Conservation (phyloP, 2,797 vertebrate species). For the Leptatherina wallacei region DNA sequence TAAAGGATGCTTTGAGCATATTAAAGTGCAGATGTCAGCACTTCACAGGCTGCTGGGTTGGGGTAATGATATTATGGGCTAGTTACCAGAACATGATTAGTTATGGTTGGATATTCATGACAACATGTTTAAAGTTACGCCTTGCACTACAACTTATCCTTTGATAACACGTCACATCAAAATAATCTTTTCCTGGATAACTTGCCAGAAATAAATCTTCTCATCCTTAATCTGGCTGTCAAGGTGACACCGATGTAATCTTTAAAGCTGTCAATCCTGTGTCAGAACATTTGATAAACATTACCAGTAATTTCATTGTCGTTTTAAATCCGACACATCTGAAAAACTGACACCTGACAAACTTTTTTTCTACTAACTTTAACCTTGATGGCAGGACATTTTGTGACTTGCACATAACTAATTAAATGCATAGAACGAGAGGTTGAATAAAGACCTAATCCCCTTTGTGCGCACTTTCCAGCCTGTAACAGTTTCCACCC, state of each 20-base stretch:
- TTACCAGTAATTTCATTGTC: too few species aligned
- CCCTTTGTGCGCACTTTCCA: background rate
- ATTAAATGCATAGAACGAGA: slow-evolving; percentile 2
- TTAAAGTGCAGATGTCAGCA: slow-evolving; percentile 17
- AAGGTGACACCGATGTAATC: background rate
- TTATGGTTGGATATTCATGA: background rate
- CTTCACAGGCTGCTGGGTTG: slow-evolving; percentile 13
- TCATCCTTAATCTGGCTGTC: background rate
- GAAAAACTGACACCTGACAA: background rate
- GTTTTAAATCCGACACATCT: background rate
- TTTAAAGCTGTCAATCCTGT: too few species aligned
- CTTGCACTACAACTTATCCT: background rate
- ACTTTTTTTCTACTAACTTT: background rate
- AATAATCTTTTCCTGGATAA: background rate
- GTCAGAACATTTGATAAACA: background rate
- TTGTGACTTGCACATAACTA: background rate
- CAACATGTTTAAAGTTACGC: background rate
- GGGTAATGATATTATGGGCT: background rate
- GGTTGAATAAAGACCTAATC: slow-evolving; percentile 5
- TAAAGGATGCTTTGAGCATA: slow-evolving; percentile 34
- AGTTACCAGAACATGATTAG: background rate
- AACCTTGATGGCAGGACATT: background rate
- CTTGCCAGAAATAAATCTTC: background rate
- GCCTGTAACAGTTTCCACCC: slow-evolving; percentile 1
- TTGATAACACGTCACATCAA: background rate